Percentiles rank a stretch among this genome's conserved stretches.
Conservation (phyloP, 2,888 invertebrate species). For the Drosophila parthenogenetica region DNA sequence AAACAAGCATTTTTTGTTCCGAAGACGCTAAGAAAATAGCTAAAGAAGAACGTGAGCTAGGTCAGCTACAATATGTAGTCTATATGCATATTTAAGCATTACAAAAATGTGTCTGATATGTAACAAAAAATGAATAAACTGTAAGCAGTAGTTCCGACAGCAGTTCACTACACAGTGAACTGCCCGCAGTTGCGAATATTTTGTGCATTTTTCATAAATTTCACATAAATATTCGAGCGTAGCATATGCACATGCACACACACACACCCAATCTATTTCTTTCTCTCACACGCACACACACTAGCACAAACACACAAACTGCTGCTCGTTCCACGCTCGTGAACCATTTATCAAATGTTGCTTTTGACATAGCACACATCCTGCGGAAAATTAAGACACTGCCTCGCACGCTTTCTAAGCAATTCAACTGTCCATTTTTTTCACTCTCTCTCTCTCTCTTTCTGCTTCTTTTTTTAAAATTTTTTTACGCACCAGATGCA, state of each 20-base stretch:
- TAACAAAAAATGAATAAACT: conserved; percentile 7
- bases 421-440: conserved; percentile 75
- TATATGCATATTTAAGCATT: neutral
- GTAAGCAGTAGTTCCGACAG: conserved; percentile 4
- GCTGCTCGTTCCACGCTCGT: conserved; percentile 46
- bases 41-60: neutral
- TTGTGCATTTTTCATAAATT: conserved; percentile 50
- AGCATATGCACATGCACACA: conserved; percentile 46
- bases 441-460: neutral
- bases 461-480: neutral
- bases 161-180: conserved; percentile 2
- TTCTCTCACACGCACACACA: conserved; percentile 4
- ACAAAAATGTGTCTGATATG: conserved; percentile 3
- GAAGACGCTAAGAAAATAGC: neutral
- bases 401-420: conserved; percentile 73
- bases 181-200: conserved; percentile 28
- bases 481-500: conserved; percentile 30
- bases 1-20: neutral
- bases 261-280: conserved; percentile 2
- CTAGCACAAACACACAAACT: conserved; percentile 9
- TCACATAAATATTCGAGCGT: conserved; percentile 67
- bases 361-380: conserved; percentile 77
- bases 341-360: conserved; percentile 74
- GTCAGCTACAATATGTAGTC: conserved; percentile 4
- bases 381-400: conserved; percentile 78